Evolutionary conservation across 1,140 invertebrate species (phyloP).

Genomic region (Diorhabda elongata): DNA sequence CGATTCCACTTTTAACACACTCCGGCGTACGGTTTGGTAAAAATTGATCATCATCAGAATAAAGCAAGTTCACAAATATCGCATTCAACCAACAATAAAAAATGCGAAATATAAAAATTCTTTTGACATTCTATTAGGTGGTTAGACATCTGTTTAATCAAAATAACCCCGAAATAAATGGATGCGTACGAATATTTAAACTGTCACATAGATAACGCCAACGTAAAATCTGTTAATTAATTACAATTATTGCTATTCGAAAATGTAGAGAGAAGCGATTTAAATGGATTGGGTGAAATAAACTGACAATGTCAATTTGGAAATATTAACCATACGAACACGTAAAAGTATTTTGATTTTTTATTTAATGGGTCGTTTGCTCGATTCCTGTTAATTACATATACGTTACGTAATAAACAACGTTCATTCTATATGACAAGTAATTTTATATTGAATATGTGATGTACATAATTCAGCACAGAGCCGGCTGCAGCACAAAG

Average conservation of each 20-base stretch:
- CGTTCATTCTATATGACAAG: neutral
- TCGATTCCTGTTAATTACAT: neutral
- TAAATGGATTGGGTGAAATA: constrained; percentile 2
- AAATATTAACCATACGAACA: constrained; percentile 1
- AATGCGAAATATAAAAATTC: too few relatives aligned
- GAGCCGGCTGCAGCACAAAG: too few relatives aligned
- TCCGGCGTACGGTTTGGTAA: too few relatives aligned
- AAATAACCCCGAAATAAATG: too few relatives aligned
- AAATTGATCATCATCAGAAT: too few relatives aligned
- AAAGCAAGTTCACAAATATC: too few relatives aligned
- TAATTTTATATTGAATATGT: neutral
- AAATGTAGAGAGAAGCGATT: neutral
- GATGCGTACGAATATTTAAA: neutral
- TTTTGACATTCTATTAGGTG: too few relatives aligned
- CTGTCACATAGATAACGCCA: neutral
- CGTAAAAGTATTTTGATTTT: neutral
- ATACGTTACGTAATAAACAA: neutral
- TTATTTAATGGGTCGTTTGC: neutral
- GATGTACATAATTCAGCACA: too few relatives aligned
- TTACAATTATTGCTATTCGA: constrained; percentile 3
- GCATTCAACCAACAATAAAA: too few relatives aligned
- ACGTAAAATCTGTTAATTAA: constrained; percentile 1
- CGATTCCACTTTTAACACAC: too few relatives aligned
- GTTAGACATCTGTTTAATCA: too few relatives aligned
- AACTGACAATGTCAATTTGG: neutral